Percentiles rank a stretch among this genome's conserved stretches.
These are phyloP conservation scores for Coleophora flavipennella DNA, from an alignment of 2,888 invertebrate genomes.

Conservation along the genomic window DNA sequence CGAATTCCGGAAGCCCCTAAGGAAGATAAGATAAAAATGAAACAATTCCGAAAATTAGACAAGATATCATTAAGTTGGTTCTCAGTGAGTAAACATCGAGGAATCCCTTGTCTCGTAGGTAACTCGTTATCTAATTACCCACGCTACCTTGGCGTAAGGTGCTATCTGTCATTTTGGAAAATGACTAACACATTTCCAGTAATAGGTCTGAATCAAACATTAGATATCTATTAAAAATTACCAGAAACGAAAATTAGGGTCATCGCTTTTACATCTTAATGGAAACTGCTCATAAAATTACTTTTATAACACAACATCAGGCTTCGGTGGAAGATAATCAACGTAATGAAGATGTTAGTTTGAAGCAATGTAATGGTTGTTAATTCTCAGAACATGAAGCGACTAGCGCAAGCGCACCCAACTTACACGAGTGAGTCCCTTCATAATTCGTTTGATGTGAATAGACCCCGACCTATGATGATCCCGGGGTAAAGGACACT, in stretches of 20 bases:
- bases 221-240: not conserved
- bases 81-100: too few species aligned
- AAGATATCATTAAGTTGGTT: not conserved
- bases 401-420: slow-evolving; percentile 4
- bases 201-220: too few species aligned
- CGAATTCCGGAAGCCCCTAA: not conserved
- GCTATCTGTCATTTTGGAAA: slow-evolving; percentile 5
- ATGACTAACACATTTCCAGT: not conserved
- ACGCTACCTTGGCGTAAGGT: not conserved
- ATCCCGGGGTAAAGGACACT: slow-evolving; percentile 14
- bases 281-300: too few species aligned
- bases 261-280: too few species aligned
- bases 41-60: slow-evolving; percentile 6
- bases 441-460: slow-evolving; percentile 15
- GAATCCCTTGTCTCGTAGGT: too few species aligned
- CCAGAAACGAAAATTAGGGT: not conserved
- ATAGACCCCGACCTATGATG: slow-evolving; percentile 19
- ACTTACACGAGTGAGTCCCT: slow-evolving; percentile 13
- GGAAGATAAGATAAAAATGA: slow-evolving; percentile 7
- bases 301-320: too few species aligned
- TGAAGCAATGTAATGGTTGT: too few species aligned
- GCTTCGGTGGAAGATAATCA: too few species aligned
- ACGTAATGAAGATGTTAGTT: too few species aligned
- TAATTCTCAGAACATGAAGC: too few species aligned
- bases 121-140: too few species aligned